Base-by-base conservation (phyloP, 2,888 invertebrate species). In the Erpobdella octoculata region DNA sequence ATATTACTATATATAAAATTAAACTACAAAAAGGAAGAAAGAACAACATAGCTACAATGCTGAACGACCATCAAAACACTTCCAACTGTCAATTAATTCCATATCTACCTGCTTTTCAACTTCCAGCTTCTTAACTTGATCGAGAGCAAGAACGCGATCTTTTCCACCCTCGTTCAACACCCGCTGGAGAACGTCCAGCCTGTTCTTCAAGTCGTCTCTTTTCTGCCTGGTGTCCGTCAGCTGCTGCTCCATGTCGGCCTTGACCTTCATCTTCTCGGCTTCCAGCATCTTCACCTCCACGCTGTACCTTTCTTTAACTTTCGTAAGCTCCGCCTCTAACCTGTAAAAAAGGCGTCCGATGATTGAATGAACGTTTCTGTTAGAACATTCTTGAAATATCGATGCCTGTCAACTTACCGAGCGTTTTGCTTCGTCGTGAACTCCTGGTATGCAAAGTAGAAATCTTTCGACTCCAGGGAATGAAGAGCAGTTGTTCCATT, bases 371-470 rank as follows among this genome's bases (percentile, higher is more conserved):
- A 46, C 21, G 21, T 46, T 46, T 46, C 21, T 5, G 21, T 5
- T 46, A n/a, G 21, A 46, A 46, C 18, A n/a, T 5, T 46, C 41
- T 35, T 21, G n/a, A 62, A 18, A 33, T n/a, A 38, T 15, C 72
- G 18, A 41, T n/a, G 6, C 21, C 66, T 58, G 15, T 33, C 36
- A 4, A 31, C 73, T 37, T 28, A 78, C 78, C 77, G 77, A 0
- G 75, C 77, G 67, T 81, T 79, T 74, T 83, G 82, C 12, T 79
- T 80, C 38, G 76, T 74, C 61, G 79, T 78, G 48, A 83, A 75
- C 74, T 82, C 82, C 71, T 79, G 78, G 31, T 78, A 77, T 36
- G 82, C 82, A 77, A 77, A 81, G 62, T 81, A 80, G 78, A 81
- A 83, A 72, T 82, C 82, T 75, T 79, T 80, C 25, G 79, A 76